phyloP scores from a whole-genome alignment of 2,888 invertebrate species.

The Brachynemurus nebulosus region DNA sequence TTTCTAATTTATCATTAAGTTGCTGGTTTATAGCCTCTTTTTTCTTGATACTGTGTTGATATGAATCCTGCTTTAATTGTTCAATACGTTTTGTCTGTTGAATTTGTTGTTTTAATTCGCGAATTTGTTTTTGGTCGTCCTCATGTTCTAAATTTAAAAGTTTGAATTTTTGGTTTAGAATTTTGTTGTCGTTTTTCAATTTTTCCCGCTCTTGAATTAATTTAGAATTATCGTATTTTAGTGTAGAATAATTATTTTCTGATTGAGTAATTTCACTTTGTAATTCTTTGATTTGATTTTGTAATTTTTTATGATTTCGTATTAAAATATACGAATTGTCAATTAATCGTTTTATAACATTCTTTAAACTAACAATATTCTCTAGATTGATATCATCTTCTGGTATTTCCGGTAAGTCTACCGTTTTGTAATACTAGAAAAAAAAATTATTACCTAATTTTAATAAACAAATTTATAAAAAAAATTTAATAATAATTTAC shows the following conservation, averaged over 20 bases:
- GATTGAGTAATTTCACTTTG: neutral
- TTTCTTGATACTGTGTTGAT: neutral
- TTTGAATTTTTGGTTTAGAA: neutral
- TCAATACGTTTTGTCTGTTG: neutral
- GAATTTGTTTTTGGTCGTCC: neutral
- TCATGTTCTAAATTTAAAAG: neutral
- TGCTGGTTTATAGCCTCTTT: neutral
- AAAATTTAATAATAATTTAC: neutral
- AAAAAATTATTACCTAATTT: neutral
- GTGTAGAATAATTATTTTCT: too few relatives aligned
- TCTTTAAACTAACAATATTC: neutral
- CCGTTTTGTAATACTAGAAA: neutral
- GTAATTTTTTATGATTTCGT: neutral
- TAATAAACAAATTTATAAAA: neutral
- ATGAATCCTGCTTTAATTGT: neutral
- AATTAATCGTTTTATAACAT: neutral
- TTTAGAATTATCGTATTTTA: neutral
- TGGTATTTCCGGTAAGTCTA: neutral
- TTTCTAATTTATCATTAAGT: neutral
- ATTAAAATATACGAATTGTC: neutral
- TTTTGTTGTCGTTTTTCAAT: neutral
- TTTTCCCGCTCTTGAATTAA: neutral
- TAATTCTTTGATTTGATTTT: neutral
- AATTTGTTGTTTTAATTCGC: neutral
- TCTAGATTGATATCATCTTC: neutral